Evolutionary conservation across 2,888 invertebrate species (phyloP).

Genomic region (Zygothrica quintamaculata): DNA sequence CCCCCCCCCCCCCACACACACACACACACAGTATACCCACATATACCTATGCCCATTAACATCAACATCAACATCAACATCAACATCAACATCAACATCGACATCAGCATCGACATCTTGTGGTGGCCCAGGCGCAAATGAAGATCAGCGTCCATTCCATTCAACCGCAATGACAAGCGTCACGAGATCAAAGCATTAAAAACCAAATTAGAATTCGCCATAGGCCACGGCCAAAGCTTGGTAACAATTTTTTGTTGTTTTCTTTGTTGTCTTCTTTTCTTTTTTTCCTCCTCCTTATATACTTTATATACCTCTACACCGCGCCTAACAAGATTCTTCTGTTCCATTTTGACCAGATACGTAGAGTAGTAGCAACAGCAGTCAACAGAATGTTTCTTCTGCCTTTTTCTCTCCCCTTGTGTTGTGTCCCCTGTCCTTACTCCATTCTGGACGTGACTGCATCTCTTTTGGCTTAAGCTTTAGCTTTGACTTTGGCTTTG

Average conservation of each 20-base stretch:
- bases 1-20: too few relatives aligned
- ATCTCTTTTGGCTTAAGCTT: not conserved
- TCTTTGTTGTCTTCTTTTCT: too few relatives aligned
- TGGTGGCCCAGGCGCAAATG: slow-evolving; percentile 36
- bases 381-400: slow-evolving; percentile 31
- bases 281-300: too few relatives aligned
- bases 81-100: too few relatives aligned
- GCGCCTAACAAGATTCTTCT: slow-evolving; percentile 35
- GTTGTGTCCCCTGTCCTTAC: not conserved
- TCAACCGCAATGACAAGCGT: slow-evolving; percentile 71
- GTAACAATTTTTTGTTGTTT: too few relatives aligned
- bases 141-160: slow-evolving; percentile 46
- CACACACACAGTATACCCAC: too few relatives aligned
- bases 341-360: slow-evolving; percentile 27
- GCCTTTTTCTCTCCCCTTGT: slow-evolving; percentile 17
- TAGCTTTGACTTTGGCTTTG: too few relatives aligned
- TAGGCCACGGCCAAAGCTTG: slow-evolving; percentile 8
- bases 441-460: not conserved
- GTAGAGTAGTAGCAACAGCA: slow-evolving; percentile 51
- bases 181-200: slow-evolving; percentile 74
- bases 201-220: slow-evolving; percentile 69
- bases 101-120: not conserved
- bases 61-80: too few relatives aligned
- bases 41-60: too few relatives aligned
- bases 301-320: too few relatives aligned